Conservation (phyloP, 2,797 vertebrate species). For the Xerus rutilus region DNA sequence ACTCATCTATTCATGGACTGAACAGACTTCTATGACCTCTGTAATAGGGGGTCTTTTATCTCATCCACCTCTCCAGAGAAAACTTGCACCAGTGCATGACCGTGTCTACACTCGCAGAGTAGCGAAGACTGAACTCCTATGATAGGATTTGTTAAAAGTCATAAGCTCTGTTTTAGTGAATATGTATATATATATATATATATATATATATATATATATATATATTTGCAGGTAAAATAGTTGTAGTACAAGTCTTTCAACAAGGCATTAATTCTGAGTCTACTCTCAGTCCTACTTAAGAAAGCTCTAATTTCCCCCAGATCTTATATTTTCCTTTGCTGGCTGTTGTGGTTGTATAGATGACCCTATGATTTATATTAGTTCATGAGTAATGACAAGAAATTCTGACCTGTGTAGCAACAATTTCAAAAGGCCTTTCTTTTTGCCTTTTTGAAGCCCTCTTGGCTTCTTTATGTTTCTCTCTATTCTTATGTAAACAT, state of each 20-base stretch:
- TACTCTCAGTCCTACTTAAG: slow-evolving; percentile 19
- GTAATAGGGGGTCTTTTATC: background rate
- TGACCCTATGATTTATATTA: background rate
- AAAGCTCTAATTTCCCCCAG: background rate
- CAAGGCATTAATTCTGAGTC: slow-evolving; percentile 1
- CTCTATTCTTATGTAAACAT: background rate
- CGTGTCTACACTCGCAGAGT: background rate
- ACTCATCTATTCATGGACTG: background rate
- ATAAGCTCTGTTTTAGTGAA: background rate
- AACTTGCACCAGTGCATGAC: background rate
- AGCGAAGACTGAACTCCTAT: background rate
- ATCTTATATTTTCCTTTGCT: background rate
- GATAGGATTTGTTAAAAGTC: background rate
- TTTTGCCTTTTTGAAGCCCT: background rate
- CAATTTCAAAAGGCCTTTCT: background rate
- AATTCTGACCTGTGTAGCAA: background rate
- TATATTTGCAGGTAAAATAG: background rate
- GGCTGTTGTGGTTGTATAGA: background rate
- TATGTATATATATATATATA: background rate
- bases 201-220: too few relatives aligned
- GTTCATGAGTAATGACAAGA: background rate
- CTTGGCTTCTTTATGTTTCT: background rate
- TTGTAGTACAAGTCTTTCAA: background rate
- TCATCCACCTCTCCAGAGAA: background rate
- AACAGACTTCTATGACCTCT: background rate